Evolutionary conservation across 2,113 vertebrate species (phyloP).

Genomic region (Malurus alboscapulatus): DNA sequence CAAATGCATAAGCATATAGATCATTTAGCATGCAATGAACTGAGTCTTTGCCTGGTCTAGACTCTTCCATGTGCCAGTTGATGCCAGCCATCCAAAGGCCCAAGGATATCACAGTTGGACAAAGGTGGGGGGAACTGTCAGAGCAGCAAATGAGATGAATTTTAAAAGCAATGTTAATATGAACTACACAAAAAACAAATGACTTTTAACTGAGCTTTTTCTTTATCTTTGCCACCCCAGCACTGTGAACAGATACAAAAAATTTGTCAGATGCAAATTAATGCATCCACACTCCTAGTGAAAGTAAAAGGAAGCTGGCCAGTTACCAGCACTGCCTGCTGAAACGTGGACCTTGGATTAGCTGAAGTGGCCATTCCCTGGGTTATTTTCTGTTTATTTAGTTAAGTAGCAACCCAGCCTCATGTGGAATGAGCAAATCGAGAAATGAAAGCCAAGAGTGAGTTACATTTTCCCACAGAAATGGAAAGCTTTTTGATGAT

Average conservation of each 20-base stretch:
- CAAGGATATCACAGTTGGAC: background rate
- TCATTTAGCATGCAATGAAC: background rate
- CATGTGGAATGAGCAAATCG: background rate
- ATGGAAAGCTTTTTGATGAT: constrained; percentile 42
- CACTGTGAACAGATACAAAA: background rate
- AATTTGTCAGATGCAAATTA: background rate
- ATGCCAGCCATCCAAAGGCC: background rate
- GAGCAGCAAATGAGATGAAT: background rate
- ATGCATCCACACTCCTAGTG: background rate
- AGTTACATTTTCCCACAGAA: constrained; percentile 47
- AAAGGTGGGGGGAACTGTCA: background rate
- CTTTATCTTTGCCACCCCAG: background rate
- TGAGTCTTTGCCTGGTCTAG: background rate
- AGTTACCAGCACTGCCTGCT: background rate
- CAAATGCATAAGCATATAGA: background rate
- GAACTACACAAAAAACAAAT: background rate
- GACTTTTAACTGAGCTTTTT: background rate
- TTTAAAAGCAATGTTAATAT: background rate
- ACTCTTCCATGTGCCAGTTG: background rate
- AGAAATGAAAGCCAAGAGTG: constrained; percentile 34
- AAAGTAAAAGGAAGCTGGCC: background rate
- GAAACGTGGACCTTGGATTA: background rate
- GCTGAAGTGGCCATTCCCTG: background rate
- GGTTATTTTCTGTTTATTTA: constrained; percentile 37
- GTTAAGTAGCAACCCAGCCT: constrained; percentile 51